phyloP scores from a whole-genome alignment of 2,797 vertebrate species.

The Poecilia velifera region DNA sequence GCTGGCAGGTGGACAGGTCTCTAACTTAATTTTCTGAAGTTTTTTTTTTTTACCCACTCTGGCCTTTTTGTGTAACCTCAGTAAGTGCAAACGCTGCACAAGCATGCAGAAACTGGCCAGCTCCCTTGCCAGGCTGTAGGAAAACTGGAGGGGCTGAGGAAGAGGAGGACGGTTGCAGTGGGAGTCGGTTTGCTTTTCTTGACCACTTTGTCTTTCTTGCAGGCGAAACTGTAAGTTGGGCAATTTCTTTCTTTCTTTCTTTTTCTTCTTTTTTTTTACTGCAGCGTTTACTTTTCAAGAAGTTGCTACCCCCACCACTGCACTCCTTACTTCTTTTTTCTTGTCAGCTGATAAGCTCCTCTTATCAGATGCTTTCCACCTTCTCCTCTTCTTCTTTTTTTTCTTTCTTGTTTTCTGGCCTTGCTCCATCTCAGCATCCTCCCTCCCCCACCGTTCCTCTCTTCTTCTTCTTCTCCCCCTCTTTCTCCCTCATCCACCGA shows the following conservation, averaged over 20 bases:
- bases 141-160: constrained; percentile 40
- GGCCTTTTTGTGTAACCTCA: constrained; percentile 42
- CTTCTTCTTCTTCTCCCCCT: constrained; percentile 1
- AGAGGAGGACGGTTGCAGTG: constrained; percentile 53
- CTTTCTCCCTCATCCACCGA: neutral
- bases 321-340: constrained; percentile 54
- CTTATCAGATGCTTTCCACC: constrained; percentile 57
- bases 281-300: constrained; percentile 72
- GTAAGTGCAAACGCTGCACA: constrained; percentile 72
- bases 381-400: constrained; percentile 12
- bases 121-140: constrained; percentile 38
- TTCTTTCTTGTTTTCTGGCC: constrained; percentile 3
- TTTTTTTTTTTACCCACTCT: constrained; percentile 31
- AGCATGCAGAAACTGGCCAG: constrained; percentile 51
- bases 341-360: constrained; percentile 58
- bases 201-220: constrained; percentile 67
- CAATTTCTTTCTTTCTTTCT: neutral
- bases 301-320: constrained; percentile 21
- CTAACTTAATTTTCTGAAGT: constrained; percentile 61
- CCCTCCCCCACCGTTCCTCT: neutral
- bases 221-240: constrained; percentile 54
- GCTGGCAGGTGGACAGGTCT: constrained; percentile 60
- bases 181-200: constrained; percentile 60
- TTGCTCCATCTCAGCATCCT: constrained; percentile 7
- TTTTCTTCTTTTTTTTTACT: constrained; percentile 45